Evolutionary conservation across 1,140 invertebrate species (phyloP).

Genomic region (Neodiprion virginianus): DNA sequence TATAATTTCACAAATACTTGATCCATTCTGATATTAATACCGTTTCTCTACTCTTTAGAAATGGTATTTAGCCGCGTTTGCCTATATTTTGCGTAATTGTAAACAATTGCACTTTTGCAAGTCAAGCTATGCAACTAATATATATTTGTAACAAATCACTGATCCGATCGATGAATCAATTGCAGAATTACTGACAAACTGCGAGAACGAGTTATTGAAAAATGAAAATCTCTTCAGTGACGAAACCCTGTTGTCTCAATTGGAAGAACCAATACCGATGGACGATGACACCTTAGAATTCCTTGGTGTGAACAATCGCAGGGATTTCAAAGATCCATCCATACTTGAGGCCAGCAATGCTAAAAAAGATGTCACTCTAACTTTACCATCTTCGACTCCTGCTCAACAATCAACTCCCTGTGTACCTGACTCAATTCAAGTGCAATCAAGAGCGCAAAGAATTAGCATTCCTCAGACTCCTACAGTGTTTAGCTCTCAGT

Average conservation of each 20-base stretch:
- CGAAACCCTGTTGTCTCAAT: slow-evolving; percentile 49
- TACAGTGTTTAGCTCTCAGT: slow-evolving; percentile 50
- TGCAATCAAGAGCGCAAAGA: slow-evolving; percentile 35
- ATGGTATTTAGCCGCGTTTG: neutral
- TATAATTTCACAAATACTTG: neutral
- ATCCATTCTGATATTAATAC: neutral
- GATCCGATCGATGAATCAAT: neutral
- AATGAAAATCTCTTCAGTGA: slow-evolving; percentile 54
- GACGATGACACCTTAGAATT: slow-evolving; percentile 51
- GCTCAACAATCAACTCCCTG: neutral
- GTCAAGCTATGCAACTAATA: no score
- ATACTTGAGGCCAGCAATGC: slow-evolving; percentile 34
- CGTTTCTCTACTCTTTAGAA: neutral
- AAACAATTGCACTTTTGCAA: no score
- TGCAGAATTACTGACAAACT: slow-evolving; percentile 55
- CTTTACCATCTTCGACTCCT: neutral
- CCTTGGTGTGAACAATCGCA: slow-evolving; percentile 39
- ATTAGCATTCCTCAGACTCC: slow-evolving; percentile 42
- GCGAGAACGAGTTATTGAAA: slow-evolving; percentile 55
- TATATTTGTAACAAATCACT: no score
- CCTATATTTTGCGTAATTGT: no score
- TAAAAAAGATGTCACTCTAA: slow-evolving; percentile 25
- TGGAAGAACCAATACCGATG: slow-evolving; percentile 50
- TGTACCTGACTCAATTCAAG: slow-evolving; percentile 3
- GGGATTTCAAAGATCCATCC: slow-evolving; percentile 37